Evolutionary conservation across 2,797 vertebrate genomes (phyloP), one percentile per base, ranked within the genome.

Genomic region (Anomalospiza imberbis): DNA sequence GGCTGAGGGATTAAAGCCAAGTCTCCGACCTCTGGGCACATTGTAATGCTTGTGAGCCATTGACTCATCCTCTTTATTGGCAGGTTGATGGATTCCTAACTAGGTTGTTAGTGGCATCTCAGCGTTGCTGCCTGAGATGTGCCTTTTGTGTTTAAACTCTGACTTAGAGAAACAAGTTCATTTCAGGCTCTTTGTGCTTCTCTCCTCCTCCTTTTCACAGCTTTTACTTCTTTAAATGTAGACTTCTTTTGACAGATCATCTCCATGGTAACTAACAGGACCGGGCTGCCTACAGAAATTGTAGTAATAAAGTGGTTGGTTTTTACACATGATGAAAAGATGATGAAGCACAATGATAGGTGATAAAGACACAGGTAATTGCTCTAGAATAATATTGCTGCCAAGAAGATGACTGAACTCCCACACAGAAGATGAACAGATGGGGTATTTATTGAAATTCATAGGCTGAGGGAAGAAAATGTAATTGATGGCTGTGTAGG

Each of bases 401-500:
- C 97, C 97, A 97, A 96, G 92, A 97, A 95, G 97, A 98, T 97
- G 97, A 97, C 87, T 97, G 97, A 97, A 97, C 97, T 97, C 97
- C 97, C 95, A 97, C 97, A 96, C 96, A 98, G 97, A 97, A 98
- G 97, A 97, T 97, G 97, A 98, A 97, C 98, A 98, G 97, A 98
- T 98, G 98, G 97, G 76, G 85, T 95, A 95, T 97, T 97, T 97
- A 97, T 97, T 97, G 97, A 98, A 97, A 98, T 97, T 97, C 97
- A 97, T 95, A 96, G 97, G 96, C 97, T 96, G 94, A 55, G 93
- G 96, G 97, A 95, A 94, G 97, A 96, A 97, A 91, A 96, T 97
- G 93, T 97, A 97, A 95, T 96, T 94, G 97, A 95, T 96, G 96
- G 96, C 94, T 88, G 94, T 92, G 96, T 92, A 94, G 95, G 89